phyloP scores from a whole-genome alignment of 2,888 invertebrate species.

The Hirtodrosophila confusa region DNA sequence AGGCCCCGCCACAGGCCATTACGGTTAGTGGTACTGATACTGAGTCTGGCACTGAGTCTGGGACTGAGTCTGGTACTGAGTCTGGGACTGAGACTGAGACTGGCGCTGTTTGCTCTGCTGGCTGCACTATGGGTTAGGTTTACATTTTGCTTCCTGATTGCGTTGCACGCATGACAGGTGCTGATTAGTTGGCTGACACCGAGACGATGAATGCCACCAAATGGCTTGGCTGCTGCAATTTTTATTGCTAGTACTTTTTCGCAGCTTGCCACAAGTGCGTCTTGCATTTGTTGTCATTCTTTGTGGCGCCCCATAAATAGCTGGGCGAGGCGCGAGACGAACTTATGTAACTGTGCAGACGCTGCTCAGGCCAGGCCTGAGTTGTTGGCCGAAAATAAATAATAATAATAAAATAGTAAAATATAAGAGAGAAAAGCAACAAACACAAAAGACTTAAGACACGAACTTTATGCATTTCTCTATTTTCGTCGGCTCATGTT shows the following conservation, averaged over 20 bases:
- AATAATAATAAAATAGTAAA: background rate
- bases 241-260: background rate
- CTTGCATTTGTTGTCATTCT: slow-evolving; percentile 44
- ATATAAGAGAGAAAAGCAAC: background rate
- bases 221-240: slow-evolving; percentile 42
- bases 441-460: slow-evolving; percentile 68
- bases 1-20: slow-evolving; percentile 36
- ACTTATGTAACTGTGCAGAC: slow-evolving; percentile 41
- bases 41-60: slow-evolving; percentile 3
- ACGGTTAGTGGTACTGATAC: slow-evolving; percentile 23
- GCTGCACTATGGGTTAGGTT: slow-evolving; percentile 44
- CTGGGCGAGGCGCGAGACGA: slow-evolving; percentile 16
- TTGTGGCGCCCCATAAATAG: slow-evolving; percentile 62
- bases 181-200: slow-evolving; percentile 69
- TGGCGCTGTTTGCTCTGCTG: slow-evolving; percentile 13
- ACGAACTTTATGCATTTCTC: slow-evolving; percentile 50
- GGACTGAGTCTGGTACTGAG: background rate
- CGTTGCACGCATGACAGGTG: slow-evolving; percentile 72
- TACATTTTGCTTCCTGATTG: slow-evolving; percentile 70
- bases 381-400: slow-evolving; percentile 12
- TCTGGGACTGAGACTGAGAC: slow-evolving; percentile 5
- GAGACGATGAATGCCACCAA: slow-evolving; percentile 46
- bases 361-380: slow-evolving; percentile 14
- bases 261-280: slow-evolving; percentile 44
- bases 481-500: slow-evolving; percentile 38